Conservation (phyloP, 2,888 invertebrate species). For the Frankliniella intonsa region DNA sequence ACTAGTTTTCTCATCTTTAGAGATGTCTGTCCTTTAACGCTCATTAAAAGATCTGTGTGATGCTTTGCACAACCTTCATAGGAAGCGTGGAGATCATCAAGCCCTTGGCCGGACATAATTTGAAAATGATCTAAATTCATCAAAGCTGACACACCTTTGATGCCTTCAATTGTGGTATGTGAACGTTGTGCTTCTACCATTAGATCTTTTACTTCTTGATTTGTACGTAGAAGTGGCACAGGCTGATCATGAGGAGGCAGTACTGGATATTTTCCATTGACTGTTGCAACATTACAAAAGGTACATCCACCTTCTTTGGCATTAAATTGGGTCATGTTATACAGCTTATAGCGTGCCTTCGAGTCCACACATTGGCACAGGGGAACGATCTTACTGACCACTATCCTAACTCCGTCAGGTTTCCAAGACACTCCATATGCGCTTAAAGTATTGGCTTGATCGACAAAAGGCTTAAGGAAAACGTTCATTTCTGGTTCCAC, state of each 20-base stretch:
- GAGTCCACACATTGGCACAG: slow-evolving; percentile 34
- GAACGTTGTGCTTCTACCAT: neutral
- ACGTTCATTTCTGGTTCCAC: neutral
- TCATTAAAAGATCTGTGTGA: neutral
- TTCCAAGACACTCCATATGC: neutral
- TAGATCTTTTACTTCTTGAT: neutral
- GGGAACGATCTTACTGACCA: slow-evolving; percentile 31
- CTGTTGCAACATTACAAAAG: neutral
- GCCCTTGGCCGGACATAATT: neutral
- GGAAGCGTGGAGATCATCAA: neutral
- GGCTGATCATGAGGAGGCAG: neutral
- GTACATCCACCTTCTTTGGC: neutral
- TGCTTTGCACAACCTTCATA: neutral
- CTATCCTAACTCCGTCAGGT: neutral
- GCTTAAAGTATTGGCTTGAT: neutral
- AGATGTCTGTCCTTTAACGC: neutral
- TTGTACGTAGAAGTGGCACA: neutral
- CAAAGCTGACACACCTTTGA: neutral
- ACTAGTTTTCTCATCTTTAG: neutral
- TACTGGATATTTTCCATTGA: neutral
- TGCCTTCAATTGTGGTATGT: neutral
- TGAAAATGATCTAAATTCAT: neutral
- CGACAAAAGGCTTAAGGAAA: neutral
- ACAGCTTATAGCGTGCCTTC: slow-evolving; percentile 32
- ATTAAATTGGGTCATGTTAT: slow-evolving; percentile 33